phyloP scores from a whole-genome alignment of 2,113 vertebrate species.

The Heptranchias perlo region DNA sequence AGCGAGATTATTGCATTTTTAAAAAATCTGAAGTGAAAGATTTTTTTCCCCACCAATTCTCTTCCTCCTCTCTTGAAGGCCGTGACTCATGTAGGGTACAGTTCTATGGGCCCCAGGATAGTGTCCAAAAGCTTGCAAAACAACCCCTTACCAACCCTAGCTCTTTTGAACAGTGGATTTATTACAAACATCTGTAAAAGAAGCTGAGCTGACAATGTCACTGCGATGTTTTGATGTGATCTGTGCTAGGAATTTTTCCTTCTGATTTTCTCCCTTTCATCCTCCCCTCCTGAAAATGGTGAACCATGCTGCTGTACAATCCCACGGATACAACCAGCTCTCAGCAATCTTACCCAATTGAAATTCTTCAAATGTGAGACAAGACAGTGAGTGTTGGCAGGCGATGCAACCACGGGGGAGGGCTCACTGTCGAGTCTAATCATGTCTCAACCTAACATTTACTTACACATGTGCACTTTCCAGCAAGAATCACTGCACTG shows the following conservation, averaged over 20 bases:
- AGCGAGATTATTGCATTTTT: not conserved
- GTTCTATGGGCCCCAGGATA: not conserved
- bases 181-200: conserved; percentile 28
- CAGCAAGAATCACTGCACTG: not conserved
- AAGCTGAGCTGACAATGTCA: not conserved
- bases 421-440: not conserved
- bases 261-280: conserved; percentile 6
- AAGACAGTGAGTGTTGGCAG: not conserved
- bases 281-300: not conserved
- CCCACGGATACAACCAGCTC: not conserved
- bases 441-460: not conserved
- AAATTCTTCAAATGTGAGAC: not conserved
- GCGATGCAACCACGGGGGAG: not conserved
- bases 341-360: not conserved
- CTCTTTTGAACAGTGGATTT: conserved; percentile 18
- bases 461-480: not conserved
- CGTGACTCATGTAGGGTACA: not conserved
- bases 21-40: not conserved
- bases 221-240: conserved; percentile 7
- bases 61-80: not conserved
- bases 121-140: not conserved
- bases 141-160: not conserved
- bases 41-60: not conserved
- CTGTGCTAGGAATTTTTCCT: not conserved
- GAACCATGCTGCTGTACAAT: not conserved